A percentile compares a stretch with the other conserved stretches of the same genome.
Conservation (phyloP, 2,113 vertebrate species). For the Leptobrachium ailaonicum region DNA sequence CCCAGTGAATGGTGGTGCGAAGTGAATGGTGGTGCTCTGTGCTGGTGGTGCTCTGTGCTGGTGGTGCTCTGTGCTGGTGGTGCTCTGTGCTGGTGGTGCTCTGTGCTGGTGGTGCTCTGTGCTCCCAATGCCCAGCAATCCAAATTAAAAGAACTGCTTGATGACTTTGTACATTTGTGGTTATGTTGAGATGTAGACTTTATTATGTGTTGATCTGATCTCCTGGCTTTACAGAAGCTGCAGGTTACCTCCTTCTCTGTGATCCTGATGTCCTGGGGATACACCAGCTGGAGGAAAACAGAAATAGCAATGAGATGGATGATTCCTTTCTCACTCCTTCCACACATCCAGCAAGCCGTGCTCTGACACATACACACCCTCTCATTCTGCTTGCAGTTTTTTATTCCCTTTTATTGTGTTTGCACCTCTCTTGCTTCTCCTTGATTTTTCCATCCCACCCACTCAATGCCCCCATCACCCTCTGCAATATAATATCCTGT, state of each 20-base stretch:
- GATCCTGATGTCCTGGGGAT: slow-evolving; percentile 80
- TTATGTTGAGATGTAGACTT: no score
- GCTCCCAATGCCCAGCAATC: no score
- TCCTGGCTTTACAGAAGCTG: no score
- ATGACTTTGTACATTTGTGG: no score
- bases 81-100: no score
- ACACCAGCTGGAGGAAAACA: slow-evolving; percentile 78
- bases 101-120: no score
- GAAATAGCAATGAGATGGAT: not conserved
- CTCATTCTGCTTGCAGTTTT: not conserved
- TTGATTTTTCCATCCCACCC: not conserved
- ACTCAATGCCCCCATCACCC: not conserved
- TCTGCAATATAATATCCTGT: not conserved
- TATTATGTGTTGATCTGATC: no score
- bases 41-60: no score
- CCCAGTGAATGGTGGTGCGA: no score
- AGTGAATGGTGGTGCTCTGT: no score
- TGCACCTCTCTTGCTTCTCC: not conserved
- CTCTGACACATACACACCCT: not conserved
- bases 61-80: no score
- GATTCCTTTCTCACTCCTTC: not conserved
- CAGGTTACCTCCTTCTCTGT: slow-evolving; percentile 91
- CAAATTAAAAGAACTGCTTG: no score
- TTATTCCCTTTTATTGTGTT: not conserved
- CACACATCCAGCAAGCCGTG: not conserved